Percentiles rank a stretch among this genome's conserved stretches.
Conservation (phyloP, 2,888 invertebrate species). For the Cartodere bifasciata region DNA sequence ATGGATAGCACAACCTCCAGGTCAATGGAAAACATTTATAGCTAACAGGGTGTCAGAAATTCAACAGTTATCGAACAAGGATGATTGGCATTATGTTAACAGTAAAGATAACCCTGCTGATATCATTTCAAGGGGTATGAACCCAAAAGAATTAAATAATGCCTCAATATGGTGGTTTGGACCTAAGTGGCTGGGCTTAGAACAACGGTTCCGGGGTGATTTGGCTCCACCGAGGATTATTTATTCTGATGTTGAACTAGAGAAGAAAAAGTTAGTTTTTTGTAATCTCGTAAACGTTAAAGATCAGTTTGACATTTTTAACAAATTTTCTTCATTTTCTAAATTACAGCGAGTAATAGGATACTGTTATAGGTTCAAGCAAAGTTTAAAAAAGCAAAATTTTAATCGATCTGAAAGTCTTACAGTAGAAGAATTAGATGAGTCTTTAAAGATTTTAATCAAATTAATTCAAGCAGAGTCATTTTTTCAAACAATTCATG, state of each 20-base stretch:
- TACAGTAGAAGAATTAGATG: not conserved
- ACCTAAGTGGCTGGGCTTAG: not conserved
- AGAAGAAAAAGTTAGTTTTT: no score
- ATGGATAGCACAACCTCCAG: not conserved
- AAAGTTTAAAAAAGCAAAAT: not conserved
- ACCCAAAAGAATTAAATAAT: not conserved
- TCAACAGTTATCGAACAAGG: no score
- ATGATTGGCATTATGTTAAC: not conserved
- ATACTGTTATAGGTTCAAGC: not conserved
- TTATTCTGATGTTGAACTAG: no score
- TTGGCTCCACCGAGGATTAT: no score
- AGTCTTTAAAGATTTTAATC: not conserved
- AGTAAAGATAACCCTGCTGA: constrained; percentile 1
- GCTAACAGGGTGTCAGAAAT: not conserved
- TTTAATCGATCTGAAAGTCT: not conserved
- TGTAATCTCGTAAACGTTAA: no score
- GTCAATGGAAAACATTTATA: not conserved
- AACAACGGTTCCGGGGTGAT: not conserved
- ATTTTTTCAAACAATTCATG: not conserved
- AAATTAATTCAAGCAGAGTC: not conserved
- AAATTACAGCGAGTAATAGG: not conserved
- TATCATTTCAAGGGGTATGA: no score
- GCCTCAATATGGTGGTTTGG: not conserved
- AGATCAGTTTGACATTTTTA: not conserved
- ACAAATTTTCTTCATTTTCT: not conserved